Conservation (phyloP, 2,797 vertebrate species). For the Ctenopoma kingsleyae region DNA sequence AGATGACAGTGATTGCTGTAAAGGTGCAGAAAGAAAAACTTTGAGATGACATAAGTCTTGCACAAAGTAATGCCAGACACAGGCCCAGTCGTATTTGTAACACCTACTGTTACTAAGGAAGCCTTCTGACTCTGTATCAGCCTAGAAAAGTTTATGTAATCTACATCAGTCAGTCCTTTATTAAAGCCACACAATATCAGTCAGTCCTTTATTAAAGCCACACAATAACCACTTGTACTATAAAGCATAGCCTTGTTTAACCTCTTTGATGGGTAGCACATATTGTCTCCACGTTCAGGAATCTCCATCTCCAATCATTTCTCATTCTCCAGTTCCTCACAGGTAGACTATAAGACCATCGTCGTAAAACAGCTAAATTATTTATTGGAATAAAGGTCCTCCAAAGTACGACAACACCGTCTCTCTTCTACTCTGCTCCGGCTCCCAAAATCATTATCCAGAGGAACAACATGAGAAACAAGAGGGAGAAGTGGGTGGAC, state of each 20-base stretch:
- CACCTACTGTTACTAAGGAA: slow-evolving; percentile 64
- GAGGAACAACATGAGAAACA: slow-evolving; percentile 27
- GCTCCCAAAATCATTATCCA: neutral
- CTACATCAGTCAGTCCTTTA: slow-evolving; percentile 21
- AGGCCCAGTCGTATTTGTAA: slow-evolving; percentile 55
- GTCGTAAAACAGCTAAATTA: slow-evolving; percentile 3
- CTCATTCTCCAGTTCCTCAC: slow-evolving; percentile 9
- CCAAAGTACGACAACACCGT: slow-evolving; percentile 1
- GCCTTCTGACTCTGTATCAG: slow-evolving; percentile 55
- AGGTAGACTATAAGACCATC: slow-evolving; percentile 17
- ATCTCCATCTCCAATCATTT: slow-evolving; percentile 1
- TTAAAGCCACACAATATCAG: slow-evolving; percentile 47
- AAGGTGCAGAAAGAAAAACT: slow-evolving; percentile 55
- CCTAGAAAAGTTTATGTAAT: slow-evolving; percentile 49
- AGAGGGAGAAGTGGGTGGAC: slow-evolving; percentile 32
- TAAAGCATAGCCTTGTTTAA: slow-evolving; percentile 23
- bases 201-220: too few relatives aligned
- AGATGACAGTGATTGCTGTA: slow-evolving; percentile 44
- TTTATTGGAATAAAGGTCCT: slow-evolving; percentile 14
- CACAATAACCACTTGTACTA: slow-evolving; percentile 42
- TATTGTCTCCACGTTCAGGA: slow-evolving; percentile 8
- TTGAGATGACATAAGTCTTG: slow-evolving; percentile 63
- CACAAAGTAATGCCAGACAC: slow-evolving; percentile 50
- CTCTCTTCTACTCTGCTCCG: neutral
- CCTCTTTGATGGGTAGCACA: slow-evolving; percentile 12